Evolutionary conservation across 2,888 invertebrate species (phyloP), one percentile per base, ranked within the genome.

Genomic region (Cephus nigrinus): DNA sequence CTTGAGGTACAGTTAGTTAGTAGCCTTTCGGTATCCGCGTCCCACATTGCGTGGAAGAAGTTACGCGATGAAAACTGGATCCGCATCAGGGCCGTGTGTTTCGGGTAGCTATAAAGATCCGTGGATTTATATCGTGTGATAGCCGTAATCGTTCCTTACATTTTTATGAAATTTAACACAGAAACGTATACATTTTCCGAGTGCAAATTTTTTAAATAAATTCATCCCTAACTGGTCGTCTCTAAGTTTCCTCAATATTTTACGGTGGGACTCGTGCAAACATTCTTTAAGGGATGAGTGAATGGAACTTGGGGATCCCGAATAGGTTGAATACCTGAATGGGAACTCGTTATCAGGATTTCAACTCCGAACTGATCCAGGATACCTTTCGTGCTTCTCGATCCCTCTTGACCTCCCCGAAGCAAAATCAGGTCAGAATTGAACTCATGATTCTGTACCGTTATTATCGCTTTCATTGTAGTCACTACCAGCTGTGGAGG

Each of bases 401-500:
- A 32, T 71, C 9, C 33, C 71, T 71, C 71, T 71, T 71, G 31
- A 32, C 71, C 71, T 71, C 71, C 9, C 12, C 11, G 71, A 30
- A 71, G 30, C 30, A 32, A 23, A 71, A 30, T 71, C 30, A 23
- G 71, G 23, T 33, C 32, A 71, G 71, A 33, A 71, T 71, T 71
- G 3, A 2, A 71, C 71, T 71, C 12, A 9, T 33, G 31, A 31
- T 71, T 71, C 31, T 31, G 12, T 15, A 33, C 31, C 71, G 31
- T 33, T 33, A 32, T 71, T 12, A 78, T 71, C 15, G 31, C 31
- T 33, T 33, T 33, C 9, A 71, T 71, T 31, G 77, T 86, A 96
- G 96, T 96, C 90, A 94, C 95, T 84, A 94, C 95, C 80, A 94
- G 94, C 74, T 97, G 97, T 91, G 95, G 95, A 36, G 94, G 94